phyloP scores from a whole-genome alignment of 2,797 vertebrate species.

The Philypnodon macrostomus region DNA sequence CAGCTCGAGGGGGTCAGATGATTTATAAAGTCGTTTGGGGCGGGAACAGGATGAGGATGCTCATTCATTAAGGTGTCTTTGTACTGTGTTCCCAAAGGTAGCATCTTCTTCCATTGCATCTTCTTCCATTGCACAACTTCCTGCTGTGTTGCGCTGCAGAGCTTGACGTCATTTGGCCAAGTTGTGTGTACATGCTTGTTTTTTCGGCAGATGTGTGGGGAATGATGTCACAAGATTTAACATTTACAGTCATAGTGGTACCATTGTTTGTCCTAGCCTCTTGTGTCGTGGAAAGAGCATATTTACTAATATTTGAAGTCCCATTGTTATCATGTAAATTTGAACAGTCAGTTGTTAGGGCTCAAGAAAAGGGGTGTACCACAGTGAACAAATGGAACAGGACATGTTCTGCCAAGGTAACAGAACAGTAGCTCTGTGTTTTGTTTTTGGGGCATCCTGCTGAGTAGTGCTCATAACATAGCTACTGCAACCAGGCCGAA shows the following conservation, averaged over 20 bases:
- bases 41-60: slow-evolving; percentile 25
- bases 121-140: slow-evolving; percentile 55
- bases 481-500: slow-evolving; percentile 43
- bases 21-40: slow-evolving; percentile 15
- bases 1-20: slow-evolving; percentile 15
- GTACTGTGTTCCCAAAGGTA: slow-evolving; percentile 43
- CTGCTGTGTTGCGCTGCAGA: slow-evolving; percentile 33
- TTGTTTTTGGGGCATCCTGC: slow-evolving; percentile 46
- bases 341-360: slow-evolving; percentile 12
- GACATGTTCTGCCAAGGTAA: slow-evolving; percentile 48
- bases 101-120: no score
- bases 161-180: slow-evolving; percentile 38
- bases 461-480: slow-evolving; percentile 37
- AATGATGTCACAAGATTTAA: slow-evolving; percentile 38
- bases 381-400: slow-evolving; percentile 35
- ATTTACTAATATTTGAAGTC: no score
- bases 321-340: not conserved
- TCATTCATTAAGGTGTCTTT: slow-evolving; percentile 55
- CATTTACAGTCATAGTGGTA: no score
- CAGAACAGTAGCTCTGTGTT: slow-evolving; percentile 43
- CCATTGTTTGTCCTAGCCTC: no score
- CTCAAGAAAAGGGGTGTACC: slow-evolving; percentile 8
- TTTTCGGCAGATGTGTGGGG: slow-evolving; percentile 22
- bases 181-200: slow-evolving; percentile 26
- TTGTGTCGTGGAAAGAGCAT: no score